Evolutionary conservation across 2,797 vertebrate species (phyloP).

Genomic region (Poeciliopsis paucimaculata): DNA sequence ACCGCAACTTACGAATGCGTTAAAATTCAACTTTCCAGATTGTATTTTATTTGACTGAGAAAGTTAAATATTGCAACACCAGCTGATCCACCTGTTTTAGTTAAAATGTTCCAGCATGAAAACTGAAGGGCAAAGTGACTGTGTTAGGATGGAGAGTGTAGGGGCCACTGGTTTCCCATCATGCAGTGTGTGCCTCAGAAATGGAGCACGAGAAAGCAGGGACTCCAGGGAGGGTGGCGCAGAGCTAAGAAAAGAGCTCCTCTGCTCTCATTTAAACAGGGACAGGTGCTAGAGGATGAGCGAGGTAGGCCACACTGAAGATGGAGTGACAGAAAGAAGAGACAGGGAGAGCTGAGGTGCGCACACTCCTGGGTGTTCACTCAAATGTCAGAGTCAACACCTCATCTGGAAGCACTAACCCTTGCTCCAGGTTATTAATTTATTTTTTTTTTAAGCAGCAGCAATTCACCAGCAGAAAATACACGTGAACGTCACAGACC

Average conservation of each 20-base stretch:
- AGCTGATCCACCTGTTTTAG: not conserved
- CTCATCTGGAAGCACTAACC: slow-evolving; percentile 15
- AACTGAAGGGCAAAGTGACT: slow-evolving; percentile 61
- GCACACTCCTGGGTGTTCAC: slow-evolving; percentile 14
- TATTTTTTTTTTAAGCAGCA: slow-evolving; percentile 18
- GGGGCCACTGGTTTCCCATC: slow-evolving; percentile 74
- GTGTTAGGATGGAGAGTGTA: slow-evolving; percentile 47
- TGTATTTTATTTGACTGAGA: not conserved
- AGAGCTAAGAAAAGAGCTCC: slow-evolving; percentile 84
- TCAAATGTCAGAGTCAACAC: slow-evolving; percentile 39
- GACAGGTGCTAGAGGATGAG: slow-evolving; percentile 77
- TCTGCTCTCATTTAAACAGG: slow-evolving; percentile 85
- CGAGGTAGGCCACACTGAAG: slow-evolving; percentile 59
- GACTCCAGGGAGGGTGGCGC: slow-evolving; percentile 76
- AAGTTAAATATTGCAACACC: not conserved
- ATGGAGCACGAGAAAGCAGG: slow-evolving; percentile 80
- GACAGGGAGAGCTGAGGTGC: slow-evolving; percentile 10
- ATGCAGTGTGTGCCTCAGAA: slow-evolving; percentile 76
- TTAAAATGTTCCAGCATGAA: not conserved
- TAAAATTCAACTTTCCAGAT: not conserved
- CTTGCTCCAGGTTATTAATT: slow-evolving; percentile 25
- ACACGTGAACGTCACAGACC: slow-evolving; percentile 34
- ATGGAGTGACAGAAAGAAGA: slow-evolving; percentile 19
- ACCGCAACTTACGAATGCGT: not conserved
- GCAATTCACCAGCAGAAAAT: slow-evolving; percentile 36